Evolutionary conservation across 2,888 invertebrate species (phyloP).

Genomic region (Drosophila flavopinicola): DNA sequence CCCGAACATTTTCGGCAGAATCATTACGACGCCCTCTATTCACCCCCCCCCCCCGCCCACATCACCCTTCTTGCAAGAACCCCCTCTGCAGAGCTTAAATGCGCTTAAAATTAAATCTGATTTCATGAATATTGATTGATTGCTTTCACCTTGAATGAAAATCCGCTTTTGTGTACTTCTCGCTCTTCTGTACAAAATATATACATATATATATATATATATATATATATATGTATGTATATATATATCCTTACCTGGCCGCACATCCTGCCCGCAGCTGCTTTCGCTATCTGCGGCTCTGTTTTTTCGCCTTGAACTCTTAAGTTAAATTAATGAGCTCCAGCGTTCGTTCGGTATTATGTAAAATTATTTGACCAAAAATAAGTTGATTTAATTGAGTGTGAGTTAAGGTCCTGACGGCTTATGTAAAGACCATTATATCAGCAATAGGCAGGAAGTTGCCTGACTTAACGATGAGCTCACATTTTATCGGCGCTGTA

Average conservation of each 20-base stretch:
- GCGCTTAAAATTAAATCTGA: constrained; percentile 80
- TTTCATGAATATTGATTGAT: constrained; percentile 81
- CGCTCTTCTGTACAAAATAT: constrained; percentile 20
- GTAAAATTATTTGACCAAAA: constrained; percentile 79
- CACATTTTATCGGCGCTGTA: constrained; percentile 45
- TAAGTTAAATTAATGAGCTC: constrained; percentile 78
- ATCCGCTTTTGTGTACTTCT: constrained; percentile 67
- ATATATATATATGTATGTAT: too few species aligned
- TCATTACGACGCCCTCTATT: constrained; percentile 27
- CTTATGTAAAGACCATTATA: constrained; percentile 38
- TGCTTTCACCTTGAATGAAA: constrained; percentile 81
- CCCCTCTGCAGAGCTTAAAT: constrained; percentile 60
- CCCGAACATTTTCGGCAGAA: constrained; percentile 50
- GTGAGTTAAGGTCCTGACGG: constrained; percentile 50
- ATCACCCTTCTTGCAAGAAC: background rate
- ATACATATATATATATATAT: too few species aligned
- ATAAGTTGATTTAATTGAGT: constrained; percentile 77
- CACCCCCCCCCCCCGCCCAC: background rate
- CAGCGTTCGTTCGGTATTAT: constrained; percentile 58
- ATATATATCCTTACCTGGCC: constrained; percentile 64
- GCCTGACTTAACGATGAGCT: constrained; percentile 45
- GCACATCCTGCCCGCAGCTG: constrained; percentile 41
- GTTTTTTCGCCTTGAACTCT: constrained; percentile 52
- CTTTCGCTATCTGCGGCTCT: constrained; percentile 17
- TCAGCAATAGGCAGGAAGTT: constrained; percentile 40